These are phyloP conservation scores for Pandion haliaetus DNA, from an alignment of 2,113 vertebrate species.

Conservation along the genomic window DNA sequence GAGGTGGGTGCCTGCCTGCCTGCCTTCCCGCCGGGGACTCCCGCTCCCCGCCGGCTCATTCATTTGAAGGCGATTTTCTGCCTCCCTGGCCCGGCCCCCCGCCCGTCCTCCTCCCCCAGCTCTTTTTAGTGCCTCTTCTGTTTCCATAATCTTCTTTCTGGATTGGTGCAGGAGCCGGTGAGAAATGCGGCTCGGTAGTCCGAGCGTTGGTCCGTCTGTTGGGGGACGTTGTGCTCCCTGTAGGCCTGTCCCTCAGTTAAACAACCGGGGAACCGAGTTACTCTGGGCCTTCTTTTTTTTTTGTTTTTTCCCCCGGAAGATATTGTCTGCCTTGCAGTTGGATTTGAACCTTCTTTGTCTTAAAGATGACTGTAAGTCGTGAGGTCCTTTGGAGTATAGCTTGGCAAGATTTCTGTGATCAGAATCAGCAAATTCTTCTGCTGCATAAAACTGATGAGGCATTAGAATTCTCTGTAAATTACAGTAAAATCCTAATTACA, in stretches of 20 bases:
- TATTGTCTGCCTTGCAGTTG: conserved; percentile 35
- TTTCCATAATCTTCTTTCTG: conserved; percentile 28
- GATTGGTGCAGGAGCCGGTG: conserved; percentile 64
- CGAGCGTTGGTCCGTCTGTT: neutral
- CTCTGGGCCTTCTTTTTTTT: neutral
- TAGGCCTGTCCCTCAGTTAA: conserved; percentile 36
- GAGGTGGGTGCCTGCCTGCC: too few species aligned
- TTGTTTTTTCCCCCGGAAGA: neutral
- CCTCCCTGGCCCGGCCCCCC: too few species aligned
- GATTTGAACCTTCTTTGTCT: conserved; percentile 69
- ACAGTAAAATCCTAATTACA: neutral
- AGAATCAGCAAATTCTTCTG: neutral
- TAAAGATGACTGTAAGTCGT: conserved; percentile 53
- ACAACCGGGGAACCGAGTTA: neutral
- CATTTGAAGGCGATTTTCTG: too few species aligned
- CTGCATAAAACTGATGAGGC: conserved; percentile 21
- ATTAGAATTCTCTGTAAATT: neutral
- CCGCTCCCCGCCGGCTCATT: too few species aligned
- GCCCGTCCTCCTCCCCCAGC: neutral
- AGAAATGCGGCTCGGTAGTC: conserved; percentile 41
- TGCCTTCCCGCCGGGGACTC: too few species aligned
- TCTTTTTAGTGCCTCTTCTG: conserved; percentile 12
- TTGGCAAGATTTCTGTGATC: neutral
- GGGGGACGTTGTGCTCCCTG: conserved; percentile 34
- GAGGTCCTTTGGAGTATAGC: conserved; percentile 18